These are phyloP conservation scores for Abrostola tripartita DNA, from an alignment of 2,888 invertebrate species.

Conservation along the genomic window DNA sequence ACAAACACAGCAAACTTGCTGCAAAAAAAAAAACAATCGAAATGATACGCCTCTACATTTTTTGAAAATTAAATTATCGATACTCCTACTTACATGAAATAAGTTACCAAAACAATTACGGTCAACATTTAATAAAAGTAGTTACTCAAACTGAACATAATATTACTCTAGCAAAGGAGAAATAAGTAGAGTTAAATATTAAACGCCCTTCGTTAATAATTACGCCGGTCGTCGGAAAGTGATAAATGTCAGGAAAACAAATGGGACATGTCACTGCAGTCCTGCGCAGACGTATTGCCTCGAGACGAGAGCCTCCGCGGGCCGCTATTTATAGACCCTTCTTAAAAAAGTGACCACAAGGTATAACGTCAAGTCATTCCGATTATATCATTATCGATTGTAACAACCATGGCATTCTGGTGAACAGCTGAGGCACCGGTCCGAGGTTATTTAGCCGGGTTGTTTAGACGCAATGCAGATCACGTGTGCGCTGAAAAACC, in stretches of 20 bases:
- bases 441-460: constrained; percentile 84
- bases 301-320: constrained; percentile 12
- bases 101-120: too few species aligned
- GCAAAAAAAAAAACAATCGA: too few species aligned
- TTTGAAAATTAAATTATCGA: too few species aligned
- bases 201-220: constrained; percentile 27
- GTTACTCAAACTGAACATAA: not conserved
- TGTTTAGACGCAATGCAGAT: constrained; percentile 89
- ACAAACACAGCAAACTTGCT: too few species aligned
- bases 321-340: constrained; percentile 36
- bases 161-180: constrained; percentile 11
- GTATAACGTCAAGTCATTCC: constrained; percentile 65
- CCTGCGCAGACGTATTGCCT: constrained; percentile 26
- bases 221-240: constrained; percentile 30
- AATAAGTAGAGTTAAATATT: constrained; percentile 18
- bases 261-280: constrained; percentile 34
- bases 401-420: constrained; percentile 72
- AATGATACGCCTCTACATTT: too few species aligned
- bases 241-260: constrained; percentile 47
- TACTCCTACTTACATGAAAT: too few species aligned
- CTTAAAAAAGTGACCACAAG: constrained; percentile 33
- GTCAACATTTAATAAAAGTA: too few species aligned
- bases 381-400: constrained; percentile 81
- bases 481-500: constrained; percentile 85
- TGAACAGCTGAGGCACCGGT: constrained; percentile 81